Base-by-base conservation (phyloP, 2,113 vertebrate genomes). In the Xenopus borealis region DNA sequence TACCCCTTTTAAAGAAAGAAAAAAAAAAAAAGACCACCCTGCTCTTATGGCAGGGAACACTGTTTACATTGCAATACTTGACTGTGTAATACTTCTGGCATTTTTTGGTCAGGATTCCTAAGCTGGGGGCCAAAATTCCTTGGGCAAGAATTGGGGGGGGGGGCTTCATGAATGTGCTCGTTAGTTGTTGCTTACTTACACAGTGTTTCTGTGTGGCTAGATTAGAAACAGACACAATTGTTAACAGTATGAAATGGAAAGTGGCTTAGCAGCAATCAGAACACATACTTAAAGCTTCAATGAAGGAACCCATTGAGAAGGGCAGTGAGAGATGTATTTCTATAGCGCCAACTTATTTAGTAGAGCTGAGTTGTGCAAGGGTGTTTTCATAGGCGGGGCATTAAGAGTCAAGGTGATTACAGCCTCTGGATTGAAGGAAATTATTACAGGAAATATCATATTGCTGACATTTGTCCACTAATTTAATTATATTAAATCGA, bases 71-170 rank as follows among this genome's bases (percentile, higher is more conserved):
- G 95, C 95, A 92, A 91, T 93, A 91, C 93, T 94, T 93, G 90
- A 94, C 94, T 97, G 94, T 96, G 95, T 97, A 96, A 98, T 96
- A 97, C 95, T 97, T 98, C 95, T 98, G 95, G 95, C 94, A 97
- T 97, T 97, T 50, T 40, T 94, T 92, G 94, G 94, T 94, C 93
- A 93, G 86, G 90, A 94, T 93, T 92, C 92, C 94, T 93, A 86
- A 93, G 91, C 92, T 86, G 89, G 88, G 84, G 88, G 88, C 91
- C 91, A 94, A 87, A 91, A 92, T 83, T 85, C 89, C 87, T 91
- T 86, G 86, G 89, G 90, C 88, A 90, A 89, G 83, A 83, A 89
- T 87, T 91, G 88, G 85, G 87, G 73, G 63, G 67, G 50, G 30
- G 75, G 50, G 30, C 33, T 20, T 17, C 57, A 44, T 66, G 53